Base-by-base conservation (phyloP, 2,888 invertebrate genomes). In the Ethmia dodecea region DNA sequence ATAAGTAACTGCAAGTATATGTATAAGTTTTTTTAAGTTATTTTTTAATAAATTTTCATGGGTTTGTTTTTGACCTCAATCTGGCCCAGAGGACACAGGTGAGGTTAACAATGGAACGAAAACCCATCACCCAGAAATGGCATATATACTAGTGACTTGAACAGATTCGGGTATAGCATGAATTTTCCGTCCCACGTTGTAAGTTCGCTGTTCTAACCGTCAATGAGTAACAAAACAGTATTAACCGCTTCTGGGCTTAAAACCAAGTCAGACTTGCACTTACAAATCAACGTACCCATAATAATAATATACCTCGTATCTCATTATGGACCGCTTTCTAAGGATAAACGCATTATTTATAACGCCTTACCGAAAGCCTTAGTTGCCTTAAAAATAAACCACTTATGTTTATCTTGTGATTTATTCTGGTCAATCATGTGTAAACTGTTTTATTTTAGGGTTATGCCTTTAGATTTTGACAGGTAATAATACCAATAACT, bases 261-360 rank as follows among this genome's bases (percentile, higher is more conserved):
- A 54, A 51, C 49, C 52, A 45, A 49, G 48, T 52, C 40, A 38
- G 49, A 47, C 57, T 53, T 40, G 56, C 60, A 60, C 69, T 68
- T 68, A 74, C 72, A 76, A 73, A 76, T 72, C 75, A 73, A 67
- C 71, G 53, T 43, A 42, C 35, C 60, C 52, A 68, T 72, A 67
- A 74, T 63, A 53, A 62, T 65, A 66, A 70, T 66, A 62, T 55
- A 58, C 47, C 55, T 48, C 39, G 56, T 58, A 66, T 65, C 67
- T 70, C 69, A 69, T 74, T 72, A 76, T 60, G 30, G 43, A 36
- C 45, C 53, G 57, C 68, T 70, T 63, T 65, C 68, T 61, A 55
- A 56, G 75, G 70, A 72, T 76, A 71, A 75, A 71, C 67, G 57
- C 67, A 65, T 73, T 75, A 79, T 75, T 75, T 75, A 76, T 74